These are phyloP conservation scores for Tuberolachnus salignus DNA, from an alignment of 2,888 invertebrate species.

Conservation along the genomic window DNA sequence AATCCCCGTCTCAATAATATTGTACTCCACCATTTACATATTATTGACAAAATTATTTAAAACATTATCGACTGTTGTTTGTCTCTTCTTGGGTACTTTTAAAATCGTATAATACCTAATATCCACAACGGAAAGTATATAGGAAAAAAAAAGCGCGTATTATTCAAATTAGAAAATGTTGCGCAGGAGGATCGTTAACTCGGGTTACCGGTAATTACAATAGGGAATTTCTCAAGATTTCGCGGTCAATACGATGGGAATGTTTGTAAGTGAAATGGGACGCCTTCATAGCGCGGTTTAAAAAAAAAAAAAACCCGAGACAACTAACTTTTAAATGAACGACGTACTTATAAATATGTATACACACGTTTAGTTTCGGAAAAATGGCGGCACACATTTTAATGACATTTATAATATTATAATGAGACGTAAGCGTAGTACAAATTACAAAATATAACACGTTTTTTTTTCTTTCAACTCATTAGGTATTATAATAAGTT, in stretches of 20 bases:
- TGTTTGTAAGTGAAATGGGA: conserved; percentile 34
- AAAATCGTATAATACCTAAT: too few relatives aligned
- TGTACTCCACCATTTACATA: too few relatives aligned
- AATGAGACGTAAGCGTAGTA: background rate
- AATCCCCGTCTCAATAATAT: too few relatives aligned
- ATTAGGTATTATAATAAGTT: background rate
- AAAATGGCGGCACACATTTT: conserved; percentile 8
- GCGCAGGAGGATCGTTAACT: conserved; percentile 29
- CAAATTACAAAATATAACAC: background rate
- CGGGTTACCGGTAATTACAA: conserved; percentile 21
- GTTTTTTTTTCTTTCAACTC: background rate
- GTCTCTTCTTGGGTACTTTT: too few relatives aligned
- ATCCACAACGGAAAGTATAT: too few relatives aligned
- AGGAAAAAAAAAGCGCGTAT: background rate
- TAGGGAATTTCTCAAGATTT: conserved; percentile 53
- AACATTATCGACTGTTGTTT: too few relatives aligned
- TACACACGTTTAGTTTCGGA: background rate
- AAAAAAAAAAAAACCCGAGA: conserved; percentile 24
- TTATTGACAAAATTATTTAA: too few relatives aligned
- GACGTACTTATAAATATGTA: background rate
- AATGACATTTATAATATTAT: background rate
- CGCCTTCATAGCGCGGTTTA: background rate
- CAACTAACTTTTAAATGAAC: conserved; percentile 19
- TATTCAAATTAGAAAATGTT: conserved; percentile 47
- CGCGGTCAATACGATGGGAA: conserved; percentile 47